Conservation (phyloP, 2,888 invertebrate genomes). For the Cyclophora albipunctata region DNA sequence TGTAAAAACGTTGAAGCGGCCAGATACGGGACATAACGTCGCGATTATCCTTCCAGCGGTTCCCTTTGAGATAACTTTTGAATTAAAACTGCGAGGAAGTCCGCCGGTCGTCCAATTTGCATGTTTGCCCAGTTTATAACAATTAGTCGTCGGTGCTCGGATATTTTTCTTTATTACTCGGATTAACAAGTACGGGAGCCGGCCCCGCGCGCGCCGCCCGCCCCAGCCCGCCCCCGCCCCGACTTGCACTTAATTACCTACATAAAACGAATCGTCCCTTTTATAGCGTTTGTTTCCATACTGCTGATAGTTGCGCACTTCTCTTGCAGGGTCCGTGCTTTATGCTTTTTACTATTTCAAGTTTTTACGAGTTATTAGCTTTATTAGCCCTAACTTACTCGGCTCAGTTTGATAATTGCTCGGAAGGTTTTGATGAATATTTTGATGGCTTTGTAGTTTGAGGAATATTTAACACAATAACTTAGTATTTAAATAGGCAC, state of each 20-base stretch:
- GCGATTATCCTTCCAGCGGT: slow-evolving; percentile 10
- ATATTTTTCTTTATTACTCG: slow-evolving; percentile 70
- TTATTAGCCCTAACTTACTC: too few relatives aligned
- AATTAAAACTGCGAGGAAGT: slow-evolving; percentile 54
- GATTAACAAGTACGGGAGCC: slow-evolving; percentile 42
- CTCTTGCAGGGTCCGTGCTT: background rate
- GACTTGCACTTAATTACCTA: slow-evolving; percentile 50
- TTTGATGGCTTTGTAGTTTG: too few relatives aligned
- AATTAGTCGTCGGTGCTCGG: slow-evolving; percentile 59
- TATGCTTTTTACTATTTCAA: too few relatives aligned
- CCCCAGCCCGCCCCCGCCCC: slow-evolving; percentile 5
- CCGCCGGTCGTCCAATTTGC: slow-evolving; percentile 57
- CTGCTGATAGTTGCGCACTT: background rate
- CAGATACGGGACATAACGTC: background rate
- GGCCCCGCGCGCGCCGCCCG: slow-evolving; percentile 14
- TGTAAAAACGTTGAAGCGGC: too few relatives aligned
- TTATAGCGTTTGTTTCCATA: slow-evolving; percentile 25
- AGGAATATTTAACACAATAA: too few relatives aligned
- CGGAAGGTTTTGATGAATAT: too few relatives aligned
- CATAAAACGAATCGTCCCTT: slow-evolving; percentile 41
- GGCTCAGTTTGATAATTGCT: too few relatives aligned
- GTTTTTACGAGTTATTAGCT: too few relatives aligned
- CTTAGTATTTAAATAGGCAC: too few relatives aligned
- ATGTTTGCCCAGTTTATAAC: slow-evolving; percentile 68
- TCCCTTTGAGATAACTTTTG: slow-evolving; percentile 32